A percentile compares a stretch with the other conserved stretches of the same genome.
Conservation (phyloP, 2,888 invertebrate species). For the Apotomis capreana region DNA sequence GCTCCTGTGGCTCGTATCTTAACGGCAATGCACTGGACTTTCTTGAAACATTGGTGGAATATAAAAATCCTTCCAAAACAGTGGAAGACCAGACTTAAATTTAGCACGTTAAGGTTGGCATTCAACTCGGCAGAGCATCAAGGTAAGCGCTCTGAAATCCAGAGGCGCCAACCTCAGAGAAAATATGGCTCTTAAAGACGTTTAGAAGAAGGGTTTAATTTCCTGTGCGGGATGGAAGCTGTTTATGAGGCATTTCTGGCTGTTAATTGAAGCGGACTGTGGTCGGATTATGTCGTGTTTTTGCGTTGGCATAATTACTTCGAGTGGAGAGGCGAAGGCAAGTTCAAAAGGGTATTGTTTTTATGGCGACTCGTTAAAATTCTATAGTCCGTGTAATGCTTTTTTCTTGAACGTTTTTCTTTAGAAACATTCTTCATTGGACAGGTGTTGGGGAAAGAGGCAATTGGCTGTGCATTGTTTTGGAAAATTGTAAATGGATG, state of each 20-base stretch:
- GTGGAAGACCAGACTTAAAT: conserved; percentile 52
- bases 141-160: conserved; percentile 53
- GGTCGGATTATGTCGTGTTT: conserved; percentile 64
- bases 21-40: conserved; percentile 62
- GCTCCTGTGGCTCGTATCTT: conserved; percentile 64
- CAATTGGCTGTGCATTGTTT: conserved; percentile 15
- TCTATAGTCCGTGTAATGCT: conserved; percentile 48
- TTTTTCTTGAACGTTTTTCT: conserved; percentile 31
- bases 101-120: conserved; percentile 51
- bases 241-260: conserved; percentile 49
- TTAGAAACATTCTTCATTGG: conserved; percentile 22
- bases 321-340: conserved; percentile 53
- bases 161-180: conserved; percentile 52
- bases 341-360: conserved; percentile 57
- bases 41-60: conserved; percentile 55
- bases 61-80: conserved; percentile 47
- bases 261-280: conserved; percentile 64
- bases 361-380: conserved; percentile 63
- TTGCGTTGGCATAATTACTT: conserved; percentile 63
- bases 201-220: conserved; percentile 63
- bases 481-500: background rate
- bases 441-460: conserved; percentile 22
- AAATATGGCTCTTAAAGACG: conserved; percentile 58
- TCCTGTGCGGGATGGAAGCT: conserved; percentile 61
- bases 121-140: conserved; percentile 49